Evolutionary conservation across 2,113 vertebrate genomes (phyloP), one percentile per base, ranked within the genome.

Genomic region (Apteryx owenii): DNA sequence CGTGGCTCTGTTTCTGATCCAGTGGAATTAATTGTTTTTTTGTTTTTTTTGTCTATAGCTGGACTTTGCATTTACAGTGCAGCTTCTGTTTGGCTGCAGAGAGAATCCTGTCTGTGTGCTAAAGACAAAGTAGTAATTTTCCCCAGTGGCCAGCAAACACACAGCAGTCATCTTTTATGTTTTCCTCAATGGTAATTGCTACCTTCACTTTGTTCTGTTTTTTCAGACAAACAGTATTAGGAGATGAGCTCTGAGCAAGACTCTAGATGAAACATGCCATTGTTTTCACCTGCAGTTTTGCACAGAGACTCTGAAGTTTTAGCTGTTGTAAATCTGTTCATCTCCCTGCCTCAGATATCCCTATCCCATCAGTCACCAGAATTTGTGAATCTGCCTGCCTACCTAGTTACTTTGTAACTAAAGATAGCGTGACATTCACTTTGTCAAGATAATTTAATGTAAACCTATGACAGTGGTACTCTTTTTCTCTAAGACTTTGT

Each of bases 121-220:
- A 82, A 93, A 97, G 92, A 97, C 89, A 88, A 97, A 95, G 91
- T 88, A 96, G 88, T 95, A 93, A 97, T 97, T 97, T 97, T 95
- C 82, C 81, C 65, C 81, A 61, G 5, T 80, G 95, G 65, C 75
- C 94, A 46, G 84, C 50, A 71, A 33, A 86, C 65, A 48, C 90
- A 70, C 1, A 95, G 88, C 79, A 96, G 76, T 97, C 69, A 91
- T 93, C 94, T 93, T 97, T 92, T 97, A 78, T 97, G 93, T 89
- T 96, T 97, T 92, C 54, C 83, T 81, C 88, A 92, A 50, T 68
- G 81, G 95, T 97, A 97, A 97, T 97, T 97, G 96, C 96, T 95
- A 88, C 93, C 81, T 95, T 93, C 84, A 82, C 48, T 91, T 75
- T 90, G 81, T 81, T 54, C 48, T 84, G 53, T 53, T 86, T 88